These are phyloP conservation scores for Zeugodacus cucurbitae DNA, from an alignment of 1,140 invertebrate species.

Conservation along the genomic window DNA sequence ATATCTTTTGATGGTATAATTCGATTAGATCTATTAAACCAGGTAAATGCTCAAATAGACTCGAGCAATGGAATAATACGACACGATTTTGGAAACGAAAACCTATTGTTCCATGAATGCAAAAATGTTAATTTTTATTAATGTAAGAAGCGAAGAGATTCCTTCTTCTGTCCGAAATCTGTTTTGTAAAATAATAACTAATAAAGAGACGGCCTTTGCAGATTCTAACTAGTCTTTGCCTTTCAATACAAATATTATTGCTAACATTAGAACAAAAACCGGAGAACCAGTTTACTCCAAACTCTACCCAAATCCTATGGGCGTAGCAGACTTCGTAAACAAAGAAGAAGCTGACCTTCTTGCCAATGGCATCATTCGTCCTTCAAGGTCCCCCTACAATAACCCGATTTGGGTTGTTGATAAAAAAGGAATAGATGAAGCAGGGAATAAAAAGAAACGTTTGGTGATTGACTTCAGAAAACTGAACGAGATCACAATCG, in stretches of 20 bases:
- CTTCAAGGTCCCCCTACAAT: constrained; percentile 40
- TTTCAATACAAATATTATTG: no score
- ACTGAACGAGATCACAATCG: no score
- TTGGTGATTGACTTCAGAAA: no score
- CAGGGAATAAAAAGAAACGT: no score
- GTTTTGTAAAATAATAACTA: neutral
- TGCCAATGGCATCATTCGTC: neutral
- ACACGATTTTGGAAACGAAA: neutral
- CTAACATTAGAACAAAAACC: no score
- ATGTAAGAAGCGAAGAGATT: neutral
- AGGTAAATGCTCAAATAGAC: neutral
- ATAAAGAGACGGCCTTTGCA: neutral
- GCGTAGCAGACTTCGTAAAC: neutral
- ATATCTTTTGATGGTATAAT: neutral
- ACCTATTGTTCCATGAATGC: neutral
- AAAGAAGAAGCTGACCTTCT: neutral
- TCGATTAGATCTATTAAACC: neutral
- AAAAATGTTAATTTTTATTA: neutral
- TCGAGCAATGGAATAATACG: neutral
- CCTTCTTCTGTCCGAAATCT: neutral
- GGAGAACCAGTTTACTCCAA: no score
- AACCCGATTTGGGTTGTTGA: no score
- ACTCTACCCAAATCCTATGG: constrained; percentile 31
- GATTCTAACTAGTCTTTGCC: neutral
- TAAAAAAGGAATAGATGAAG: no score